phyloP scores from a whole-genome alignment of 2,888 invertebrate genomes.

The Drosophila falleni region DNA sequence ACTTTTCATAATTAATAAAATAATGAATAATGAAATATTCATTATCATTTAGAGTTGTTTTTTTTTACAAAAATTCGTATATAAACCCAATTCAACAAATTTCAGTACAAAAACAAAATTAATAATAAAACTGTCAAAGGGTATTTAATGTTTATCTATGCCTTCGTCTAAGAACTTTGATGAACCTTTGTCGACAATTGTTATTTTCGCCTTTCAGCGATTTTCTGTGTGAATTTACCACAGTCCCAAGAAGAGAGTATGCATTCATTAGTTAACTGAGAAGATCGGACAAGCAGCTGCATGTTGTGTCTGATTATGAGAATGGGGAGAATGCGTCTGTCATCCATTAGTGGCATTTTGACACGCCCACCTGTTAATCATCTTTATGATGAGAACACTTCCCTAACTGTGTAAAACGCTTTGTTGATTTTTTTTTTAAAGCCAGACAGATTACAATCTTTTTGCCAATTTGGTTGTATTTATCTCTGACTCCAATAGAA shows the following conservation, averaged over 20 bases:
- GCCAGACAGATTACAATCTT: slow-evolving; percentile 5
- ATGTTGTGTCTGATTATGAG: slow-evolving; percentile 3
- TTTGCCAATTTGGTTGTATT: slow-evolving; percentile 2
- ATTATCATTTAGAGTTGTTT: neutral
- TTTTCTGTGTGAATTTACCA: slow-evolving; percentile 21
- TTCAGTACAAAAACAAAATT: neutral
- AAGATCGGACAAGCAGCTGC: slow-evolving; percentile 1
- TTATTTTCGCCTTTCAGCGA: neutral
- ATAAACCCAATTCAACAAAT: neutral
- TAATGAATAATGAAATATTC: no score
- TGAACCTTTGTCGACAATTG: neutral
- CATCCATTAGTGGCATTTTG: slow-evolving; percentile 14
- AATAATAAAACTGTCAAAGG: neutral
- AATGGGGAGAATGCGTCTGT: slow-evolving; percentile 27
- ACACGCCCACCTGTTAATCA: slow-evolving; percentile 39
- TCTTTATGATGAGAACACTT: slow-evolving; percentile 15
- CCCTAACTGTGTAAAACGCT: neutral
- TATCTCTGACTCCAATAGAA: neutral
- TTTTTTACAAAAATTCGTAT: neutral
- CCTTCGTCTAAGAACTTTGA: no score
- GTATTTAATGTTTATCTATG: neutral
- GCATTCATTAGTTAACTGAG: slow-evolving; percentile 16
- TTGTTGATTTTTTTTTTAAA: neutral
- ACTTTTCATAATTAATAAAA: no score
- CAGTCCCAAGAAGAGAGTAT: slow-evolving; percentile 9